Evolutionary conservation across 2,113 vertebrate species (phyloP).

Genomic region (Mirounga angustirostris): DNA sequence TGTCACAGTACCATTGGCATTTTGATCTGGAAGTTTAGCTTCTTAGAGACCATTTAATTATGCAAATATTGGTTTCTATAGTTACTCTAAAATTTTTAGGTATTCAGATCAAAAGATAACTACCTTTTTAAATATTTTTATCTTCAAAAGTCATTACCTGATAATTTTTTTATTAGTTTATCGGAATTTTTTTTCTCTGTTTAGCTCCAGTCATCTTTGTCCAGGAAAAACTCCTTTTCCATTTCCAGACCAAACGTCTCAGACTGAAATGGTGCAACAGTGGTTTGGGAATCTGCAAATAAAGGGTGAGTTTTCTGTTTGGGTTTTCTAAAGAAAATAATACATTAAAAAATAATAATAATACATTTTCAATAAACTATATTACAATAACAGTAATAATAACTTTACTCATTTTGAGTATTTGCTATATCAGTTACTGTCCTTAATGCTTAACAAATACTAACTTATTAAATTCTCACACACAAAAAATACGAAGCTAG

Average conservation of each 20-base stretch:
- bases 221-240: conserved; percentile 87
- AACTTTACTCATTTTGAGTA: conserved; percentile 20
- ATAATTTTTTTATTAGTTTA: conserved; percentile 52
- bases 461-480: conserved; percentile 34
- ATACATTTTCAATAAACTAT: neutral
- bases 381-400: neutral
- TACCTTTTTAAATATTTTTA: conserved; percentile 42
- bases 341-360: neutral
- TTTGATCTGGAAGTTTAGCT: conserved; percentile 35
- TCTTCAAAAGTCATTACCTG: neutral
- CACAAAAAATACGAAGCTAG: neutral
- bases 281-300: conserved; percentile 92
- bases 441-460: conserved; percentile 10
- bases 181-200: conserved; percentile 31
- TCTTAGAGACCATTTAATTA: neutral
- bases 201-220: conserved; percentile 89
- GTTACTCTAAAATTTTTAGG: conserved; percentile 13
- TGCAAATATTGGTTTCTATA: conserved; percentile 18
- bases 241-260: conserved; percentile 88
- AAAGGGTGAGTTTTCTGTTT: conserved; percentile 70
- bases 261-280: conserved; percentile 90
- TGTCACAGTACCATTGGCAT: neutral
- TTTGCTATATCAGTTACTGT: neutral
- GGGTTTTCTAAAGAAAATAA: conserved; percentile 47
- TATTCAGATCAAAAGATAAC: conserved; percentile 21